Conservation (phyloP, 2,113 vertebrate genomes). For the Cebidichthys violaceus region DNA sequence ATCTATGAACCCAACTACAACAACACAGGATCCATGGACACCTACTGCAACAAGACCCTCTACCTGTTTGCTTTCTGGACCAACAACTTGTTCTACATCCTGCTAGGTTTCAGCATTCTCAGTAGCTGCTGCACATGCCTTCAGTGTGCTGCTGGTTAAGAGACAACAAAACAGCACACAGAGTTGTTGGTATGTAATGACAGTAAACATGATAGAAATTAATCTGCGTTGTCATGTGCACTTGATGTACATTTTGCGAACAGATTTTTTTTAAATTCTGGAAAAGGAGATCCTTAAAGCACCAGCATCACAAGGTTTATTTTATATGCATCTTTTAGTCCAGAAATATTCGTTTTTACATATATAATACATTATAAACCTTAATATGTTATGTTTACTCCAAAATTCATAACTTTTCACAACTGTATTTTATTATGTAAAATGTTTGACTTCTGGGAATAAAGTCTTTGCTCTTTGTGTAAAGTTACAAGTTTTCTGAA, state of each 20-base stretch:
- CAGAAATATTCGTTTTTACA: not conserved
- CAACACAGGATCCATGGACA: not conserved
- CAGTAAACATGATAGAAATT: not conserved
- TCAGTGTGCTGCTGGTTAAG: not conserved
- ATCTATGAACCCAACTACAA: slow-evolving; percentile 74
- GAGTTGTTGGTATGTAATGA: not conserved
- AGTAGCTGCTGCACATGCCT: not conserved
- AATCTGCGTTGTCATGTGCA: not conserved
- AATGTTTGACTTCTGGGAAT: not conserved
- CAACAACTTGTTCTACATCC: slow-evolving; percentile 59
- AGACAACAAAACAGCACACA: not conserved
- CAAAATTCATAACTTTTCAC: no score
- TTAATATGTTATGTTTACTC: not conserved
- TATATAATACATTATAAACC: not conserved
- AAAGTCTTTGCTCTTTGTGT: not conserved
- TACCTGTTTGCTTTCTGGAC: slow-evolving; percentile 78
- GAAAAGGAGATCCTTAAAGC: not conserved
- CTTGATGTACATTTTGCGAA: not conserved
- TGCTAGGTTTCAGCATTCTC: not conserved
- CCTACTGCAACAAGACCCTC: slow-evolving; percentile 69
- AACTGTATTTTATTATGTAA: not conserved
- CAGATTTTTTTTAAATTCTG: not conserved
- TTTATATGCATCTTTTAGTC: not conserved
- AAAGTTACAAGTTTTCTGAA: no score
- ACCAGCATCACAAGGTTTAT: not conserved